phyloP scores from a whole-genome alignment of 2,888 invertebrate species.

The Dromius quadrimaculatus region DNA sequence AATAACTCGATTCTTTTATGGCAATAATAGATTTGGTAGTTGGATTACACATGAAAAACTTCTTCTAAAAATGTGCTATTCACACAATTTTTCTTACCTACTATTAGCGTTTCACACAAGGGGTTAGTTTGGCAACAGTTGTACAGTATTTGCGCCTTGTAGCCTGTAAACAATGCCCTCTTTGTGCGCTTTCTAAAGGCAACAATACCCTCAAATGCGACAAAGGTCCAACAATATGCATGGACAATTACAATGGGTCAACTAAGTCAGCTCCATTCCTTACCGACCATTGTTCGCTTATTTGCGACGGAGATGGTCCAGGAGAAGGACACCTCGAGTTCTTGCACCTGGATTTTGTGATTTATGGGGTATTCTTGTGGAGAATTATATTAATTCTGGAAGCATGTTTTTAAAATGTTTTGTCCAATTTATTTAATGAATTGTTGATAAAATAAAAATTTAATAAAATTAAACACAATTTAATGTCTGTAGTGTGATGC shows the following conservation, averaged over 20 bases:
- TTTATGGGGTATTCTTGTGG: constrained; percentile 1
- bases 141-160: constrained; percentile 16
- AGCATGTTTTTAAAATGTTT: too few relatives aligned
- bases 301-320: constrained; percentile 18
- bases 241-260: constrained; percentile 40
- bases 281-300: constrained; percentile 26
- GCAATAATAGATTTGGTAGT: too few relatives aligned
- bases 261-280: constrained; percentile 21
- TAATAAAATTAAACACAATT: too few relatives aligned
- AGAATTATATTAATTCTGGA: constrained; percentile 7
- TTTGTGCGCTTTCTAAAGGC: constrained; percentile 28
- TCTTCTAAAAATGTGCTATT: neutral
- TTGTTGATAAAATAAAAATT: too few relatives aligned
- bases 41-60: too few relatives aligned
- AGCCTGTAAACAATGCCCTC: constrained; percentile 30
- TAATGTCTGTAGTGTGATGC: too few relatives aligned
- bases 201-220: constrained; percentile 31
- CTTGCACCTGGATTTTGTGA: constrained; percentile 10
- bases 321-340: constrained; percentile 3
- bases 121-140: constrained; percentile 34
- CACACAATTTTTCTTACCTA: neutral
- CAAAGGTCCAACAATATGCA: constrained; percentile 37
- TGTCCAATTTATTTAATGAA: too few relatives aligned
- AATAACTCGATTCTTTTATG: too few relatives aligned
- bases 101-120: constrained; percentile 19